phyloP scores from a whole-genome alignment of 2,113 vertebrate genomes.

The Phainopepla nitens region DNA sequence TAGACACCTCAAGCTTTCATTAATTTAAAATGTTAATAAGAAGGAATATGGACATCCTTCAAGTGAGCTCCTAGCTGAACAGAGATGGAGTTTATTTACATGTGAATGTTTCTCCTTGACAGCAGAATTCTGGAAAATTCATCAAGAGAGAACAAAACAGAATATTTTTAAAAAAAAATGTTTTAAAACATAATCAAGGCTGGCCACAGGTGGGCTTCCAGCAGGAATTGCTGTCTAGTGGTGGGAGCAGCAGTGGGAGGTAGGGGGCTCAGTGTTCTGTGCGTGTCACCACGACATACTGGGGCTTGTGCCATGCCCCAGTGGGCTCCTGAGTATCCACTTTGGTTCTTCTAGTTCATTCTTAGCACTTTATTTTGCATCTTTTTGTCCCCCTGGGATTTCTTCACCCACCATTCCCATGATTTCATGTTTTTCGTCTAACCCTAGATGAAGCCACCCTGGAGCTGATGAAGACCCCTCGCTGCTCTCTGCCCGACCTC shows the following conservation, averaged over 20 bases:
- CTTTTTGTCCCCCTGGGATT: background rate
- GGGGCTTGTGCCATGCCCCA: background rate
- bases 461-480: constrained; percentile 91
- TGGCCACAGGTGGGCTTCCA: background rate
- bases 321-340: fast-evolving
- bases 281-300: fast-evolving
- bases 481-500: constrained; percentile 92
- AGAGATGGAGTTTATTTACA: background rate
- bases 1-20: background rate
- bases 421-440: background rate
- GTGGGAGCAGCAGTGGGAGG: background rate
- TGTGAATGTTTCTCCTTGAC: background rate
- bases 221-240: background rate
- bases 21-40: background rate
- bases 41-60: background rate
- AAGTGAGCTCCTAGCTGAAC: background rate
- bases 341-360: background rate
- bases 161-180: background rate
- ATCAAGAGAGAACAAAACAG: background rate
- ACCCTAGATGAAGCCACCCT: constrained; percentile 85
- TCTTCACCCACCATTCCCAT: background rate
- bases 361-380: background rate
- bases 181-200: background rate
- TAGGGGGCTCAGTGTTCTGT: background rate
- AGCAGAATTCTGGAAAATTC: background rate